phyloP scores from a whole-genome alignment of 2,888 invertebrate species.

The Caradrina clavipalpis region DNA sequence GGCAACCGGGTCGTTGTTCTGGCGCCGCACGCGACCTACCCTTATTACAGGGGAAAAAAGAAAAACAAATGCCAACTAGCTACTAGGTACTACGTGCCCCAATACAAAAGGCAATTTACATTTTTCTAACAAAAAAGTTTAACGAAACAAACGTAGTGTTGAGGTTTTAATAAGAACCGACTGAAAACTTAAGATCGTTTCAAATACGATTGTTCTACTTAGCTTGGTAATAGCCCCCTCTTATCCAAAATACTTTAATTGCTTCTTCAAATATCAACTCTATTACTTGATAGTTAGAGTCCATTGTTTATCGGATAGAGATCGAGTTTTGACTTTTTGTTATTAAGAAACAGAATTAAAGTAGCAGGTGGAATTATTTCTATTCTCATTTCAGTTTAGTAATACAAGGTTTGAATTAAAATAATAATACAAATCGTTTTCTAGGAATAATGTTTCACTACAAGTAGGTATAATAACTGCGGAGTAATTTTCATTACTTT shows the following conservation, averaged over 20 bases:
- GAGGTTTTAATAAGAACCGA: slow-evolving; percentile 71
- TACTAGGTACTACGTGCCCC: slow-evolving; percentile 64
- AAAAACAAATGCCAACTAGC: slow-evolving; percentile 66
- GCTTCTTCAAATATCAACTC: slow-evolving; percentile 44
- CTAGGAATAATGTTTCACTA: slow-evolving; percentile 31
- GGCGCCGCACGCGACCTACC: slow-evolving; percentile 72
- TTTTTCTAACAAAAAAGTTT: slow-evolving; percentile 63
- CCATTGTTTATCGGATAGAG: slow-evolving; percentile 39
- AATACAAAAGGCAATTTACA: slow-evolving; percentile 75
- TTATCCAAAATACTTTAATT: slow-evolving; percentile 58
- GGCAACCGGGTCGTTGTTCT: slow-evolving; percentile 74
- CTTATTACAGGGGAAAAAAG: slow-evolving; percentile 79
- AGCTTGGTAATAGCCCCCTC: slow-evolving; percentile 61
- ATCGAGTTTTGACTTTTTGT: slow-evolving; percentile 47
- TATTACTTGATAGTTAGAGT: slow-evolving; percentile 37
- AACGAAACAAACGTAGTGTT: slow-evolving; percentile 64
- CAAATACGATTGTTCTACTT: slow-evolving; percentile 70
- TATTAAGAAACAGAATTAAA: slow-evolving; percentile 39
- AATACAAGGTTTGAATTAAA: slow-evolving; percentile 53
- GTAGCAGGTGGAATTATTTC: slow-evolving; percentile 56
- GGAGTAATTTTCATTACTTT: slow-evolving; percentile 39
- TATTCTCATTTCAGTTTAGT: slow-evolving; percentile 50
- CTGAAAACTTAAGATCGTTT: slow-evolving; percentile 68
- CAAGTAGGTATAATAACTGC: slow-evolving; percentile 8
- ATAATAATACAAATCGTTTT: slow-evolving; percentile 54